Evolutionary conservation across 2,113 vertebrate species (phyloP).

Genomic region (Cavia porcellus): DNA sequence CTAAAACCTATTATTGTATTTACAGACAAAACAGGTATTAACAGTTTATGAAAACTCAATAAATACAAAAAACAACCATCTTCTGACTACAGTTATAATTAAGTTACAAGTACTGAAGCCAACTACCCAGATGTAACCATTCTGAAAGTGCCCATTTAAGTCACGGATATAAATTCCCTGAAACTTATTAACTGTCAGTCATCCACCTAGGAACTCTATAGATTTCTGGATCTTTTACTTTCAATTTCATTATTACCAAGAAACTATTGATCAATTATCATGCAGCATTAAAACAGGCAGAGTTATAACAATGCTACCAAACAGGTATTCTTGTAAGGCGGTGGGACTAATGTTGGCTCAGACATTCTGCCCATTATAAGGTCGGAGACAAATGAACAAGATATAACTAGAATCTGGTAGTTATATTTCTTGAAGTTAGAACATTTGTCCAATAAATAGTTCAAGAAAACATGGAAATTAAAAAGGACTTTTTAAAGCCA

Average conservation of each 20-base stretch:
- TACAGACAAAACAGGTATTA: neutral
- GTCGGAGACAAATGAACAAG: neutral
- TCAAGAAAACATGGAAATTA: neutral
- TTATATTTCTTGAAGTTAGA: neutral
- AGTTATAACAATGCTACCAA: neutral
- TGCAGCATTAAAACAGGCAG: neutral
- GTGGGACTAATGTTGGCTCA: neutral
- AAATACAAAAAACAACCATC: neutral
- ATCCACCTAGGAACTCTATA: neutral
- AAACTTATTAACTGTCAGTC: neutral
- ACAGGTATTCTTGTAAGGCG: neutral
- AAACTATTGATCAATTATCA: neutral
- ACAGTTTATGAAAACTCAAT: neutral
- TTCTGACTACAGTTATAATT: neutral
- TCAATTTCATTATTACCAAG: neutral
- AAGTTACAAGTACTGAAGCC: neutral
- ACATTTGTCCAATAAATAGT: neutral
- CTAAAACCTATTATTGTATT: neutral
- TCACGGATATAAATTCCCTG: neutral
- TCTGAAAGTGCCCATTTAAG: neutral
- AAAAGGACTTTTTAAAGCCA: neutral
- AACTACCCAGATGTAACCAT: neutral
- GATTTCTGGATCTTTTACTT: neutral
- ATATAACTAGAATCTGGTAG: neutral
- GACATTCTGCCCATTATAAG: neutral